Evolutionary conservation across 2,888 invertebrate species (phyloP).

Genomic region (Halictus quadricinctus): DNA sequence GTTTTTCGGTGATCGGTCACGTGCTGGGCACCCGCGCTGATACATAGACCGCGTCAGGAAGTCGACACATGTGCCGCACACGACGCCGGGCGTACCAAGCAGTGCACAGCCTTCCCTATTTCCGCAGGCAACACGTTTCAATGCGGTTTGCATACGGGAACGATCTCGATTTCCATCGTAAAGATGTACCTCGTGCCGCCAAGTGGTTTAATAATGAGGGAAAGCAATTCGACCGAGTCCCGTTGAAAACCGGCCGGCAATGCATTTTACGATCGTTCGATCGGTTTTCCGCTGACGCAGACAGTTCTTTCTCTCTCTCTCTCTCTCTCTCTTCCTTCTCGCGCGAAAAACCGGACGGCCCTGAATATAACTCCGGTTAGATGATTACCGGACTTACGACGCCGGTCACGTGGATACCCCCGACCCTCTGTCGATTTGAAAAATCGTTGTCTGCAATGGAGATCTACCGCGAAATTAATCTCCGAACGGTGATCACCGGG

Average conservation of each 20-base stretch:
- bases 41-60: conserved; percentile 42
- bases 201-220: conserved; percentile 54
- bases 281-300: conserved; percentile 46
- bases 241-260: conserved; percentile 45
- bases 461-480: conserved; percentile 3
- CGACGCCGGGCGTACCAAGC: conserved; percentile 43
- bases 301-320: background rate
- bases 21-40: conserved; percentile 31
- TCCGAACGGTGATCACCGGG: background rate
- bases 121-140: conserved; percentile 51
- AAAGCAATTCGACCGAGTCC: conserved; percentile 28
- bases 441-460: background rate
- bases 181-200: conserved; percentile 34
- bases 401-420: background rate
- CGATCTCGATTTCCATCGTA: conserved; percentile 51
- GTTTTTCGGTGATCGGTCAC: conserved; percentile 59
- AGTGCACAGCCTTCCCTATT: conserved; percentile 32
- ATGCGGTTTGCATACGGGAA: conserved; percentile 55
- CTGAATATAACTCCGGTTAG: conserved; percentile 20
- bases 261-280: conserved; percentile 42
- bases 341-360: conserved; percentile 4
- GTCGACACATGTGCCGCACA: conserved; percentile 48
- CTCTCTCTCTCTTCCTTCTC: background rate
- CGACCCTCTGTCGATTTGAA: background rate
- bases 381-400: conserved; percentile 16